These are phyloP conservation scores for Hymenopus coronatus DNA, from an alignment of 2,888 invertebrate genomes.

Conservation along the genomic window DNA sequence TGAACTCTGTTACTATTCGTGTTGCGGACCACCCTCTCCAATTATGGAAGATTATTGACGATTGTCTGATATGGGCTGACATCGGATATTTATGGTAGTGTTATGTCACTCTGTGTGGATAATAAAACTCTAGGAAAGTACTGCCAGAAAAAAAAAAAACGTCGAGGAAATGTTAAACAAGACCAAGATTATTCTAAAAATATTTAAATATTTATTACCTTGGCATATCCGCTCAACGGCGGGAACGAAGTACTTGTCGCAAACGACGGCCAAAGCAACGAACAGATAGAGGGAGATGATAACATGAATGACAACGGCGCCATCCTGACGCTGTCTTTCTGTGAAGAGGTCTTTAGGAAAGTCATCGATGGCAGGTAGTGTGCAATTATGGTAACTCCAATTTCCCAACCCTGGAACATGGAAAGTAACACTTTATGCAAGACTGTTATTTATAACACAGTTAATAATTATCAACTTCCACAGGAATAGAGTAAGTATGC, in stretches of 20 bases:
- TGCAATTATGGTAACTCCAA: conserved; percentile 46
- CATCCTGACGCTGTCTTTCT: conserved; percentile 53
- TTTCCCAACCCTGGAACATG: conserved; percentile 14
- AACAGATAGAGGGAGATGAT: conserved; percentile 61
- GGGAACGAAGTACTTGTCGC: conserved; percentile 67
- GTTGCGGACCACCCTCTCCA: too few relatives aligned
- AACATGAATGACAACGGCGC: conserved; percentile 59
- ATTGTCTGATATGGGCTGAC: too few relatives aligned
- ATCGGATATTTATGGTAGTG: too few relatives aligned
- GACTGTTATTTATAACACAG: too few relatives aligned
- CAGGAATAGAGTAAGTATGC: too few relatives aligned
- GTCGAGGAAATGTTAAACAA: neutral
- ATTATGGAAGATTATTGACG: too few relatives aligned
- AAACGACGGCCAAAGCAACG: conserved; percentile 61
- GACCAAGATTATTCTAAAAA: conserved; percentile 33
- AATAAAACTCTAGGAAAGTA: neutral
- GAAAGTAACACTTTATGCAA: neutral
- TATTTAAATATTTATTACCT: conserved; percentile 45
- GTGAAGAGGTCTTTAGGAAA: conserved; percentile 60
- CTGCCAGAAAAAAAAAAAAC: neutral
- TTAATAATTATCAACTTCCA: too few relatives aligned
- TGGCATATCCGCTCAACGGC: conserved; percentile 62
- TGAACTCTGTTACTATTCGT: too few relatives aligned
- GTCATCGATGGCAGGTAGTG: conserved; percentile 60
- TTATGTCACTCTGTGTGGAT: neutral